phyloP scores from a whole-genome alignment of 2,113 vertebrate species.

The Tringa solitaria region DNA sequence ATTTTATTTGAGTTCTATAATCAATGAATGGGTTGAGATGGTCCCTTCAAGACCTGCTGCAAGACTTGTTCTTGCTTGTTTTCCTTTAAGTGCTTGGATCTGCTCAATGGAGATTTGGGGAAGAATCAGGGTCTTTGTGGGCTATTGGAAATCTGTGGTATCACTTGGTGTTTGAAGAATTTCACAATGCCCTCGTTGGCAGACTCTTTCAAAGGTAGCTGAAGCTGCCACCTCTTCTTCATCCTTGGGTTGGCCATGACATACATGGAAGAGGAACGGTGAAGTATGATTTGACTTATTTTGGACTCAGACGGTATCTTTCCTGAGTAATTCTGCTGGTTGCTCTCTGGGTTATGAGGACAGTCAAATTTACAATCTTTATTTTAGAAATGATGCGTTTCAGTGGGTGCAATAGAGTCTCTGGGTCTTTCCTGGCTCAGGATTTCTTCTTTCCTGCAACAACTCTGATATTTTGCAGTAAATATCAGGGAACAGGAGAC shows the following conservation, averaged over 20 bases:
- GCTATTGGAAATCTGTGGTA: background rate
- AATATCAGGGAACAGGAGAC: background rate
- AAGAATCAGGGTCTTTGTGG: background rate
- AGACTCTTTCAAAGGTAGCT: background rate
- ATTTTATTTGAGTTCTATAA: background rate
- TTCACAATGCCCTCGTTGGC: fast-evolving
- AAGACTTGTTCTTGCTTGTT: background rate
- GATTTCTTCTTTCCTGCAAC: background rate
- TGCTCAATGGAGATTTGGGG: background rate
- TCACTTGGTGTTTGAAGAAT: background rate
- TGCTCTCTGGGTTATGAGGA: background rate
- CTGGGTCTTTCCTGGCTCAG: background rate
- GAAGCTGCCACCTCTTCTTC: background rate
- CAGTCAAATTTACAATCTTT: background rate
- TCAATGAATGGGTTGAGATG: background rate
- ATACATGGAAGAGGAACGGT: fast-evolving
- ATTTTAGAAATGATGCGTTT: fast-evolving
- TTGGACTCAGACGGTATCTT: background rate
- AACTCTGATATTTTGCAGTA: background rate
- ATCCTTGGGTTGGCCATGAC: background rate
- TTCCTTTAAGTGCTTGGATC: background rate
- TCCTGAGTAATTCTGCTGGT: background rate
- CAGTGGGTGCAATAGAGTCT: background rate
- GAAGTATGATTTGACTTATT: background rate
- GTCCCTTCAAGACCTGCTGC: background rate